Conservation (phyloP, 2,888 invertebrate species). For the Lucinisca nassula region DNA sequence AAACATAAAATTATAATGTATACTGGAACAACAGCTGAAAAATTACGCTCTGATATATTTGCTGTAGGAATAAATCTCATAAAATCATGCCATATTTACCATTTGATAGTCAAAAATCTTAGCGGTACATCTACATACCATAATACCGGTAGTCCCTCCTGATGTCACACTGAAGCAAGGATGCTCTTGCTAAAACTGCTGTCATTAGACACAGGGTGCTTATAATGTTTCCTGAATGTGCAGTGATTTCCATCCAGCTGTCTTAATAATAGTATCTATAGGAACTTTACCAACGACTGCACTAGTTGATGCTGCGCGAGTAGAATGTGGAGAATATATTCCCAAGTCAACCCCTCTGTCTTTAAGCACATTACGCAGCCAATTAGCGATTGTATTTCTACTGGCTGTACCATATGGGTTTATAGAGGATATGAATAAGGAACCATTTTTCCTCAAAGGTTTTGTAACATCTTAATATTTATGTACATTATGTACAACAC, state of each 20-base stretch:
- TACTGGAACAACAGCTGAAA: no score
- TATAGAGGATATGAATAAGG: neutral
- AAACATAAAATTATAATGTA: neutral
- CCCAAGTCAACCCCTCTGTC: neutral
- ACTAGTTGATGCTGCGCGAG: neutral
- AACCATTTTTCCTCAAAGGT: neutral
- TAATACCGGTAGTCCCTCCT: neutral
- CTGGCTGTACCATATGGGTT: neutral
- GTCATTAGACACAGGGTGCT: neutral
- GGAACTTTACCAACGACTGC: neutral
- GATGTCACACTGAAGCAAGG: neutral
- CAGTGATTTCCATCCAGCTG: conserved; percentile 9
- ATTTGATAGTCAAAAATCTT: neutral
- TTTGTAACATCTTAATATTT: neutral
- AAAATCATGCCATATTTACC: neutral
- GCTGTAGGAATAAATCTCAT: neutral
- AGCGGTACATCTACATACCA: no score
- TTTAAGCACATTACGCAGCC: neutral
- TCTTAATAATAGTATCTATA: neutral
- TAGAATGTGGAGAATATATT: neutral
- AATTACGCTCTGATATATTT: no score
- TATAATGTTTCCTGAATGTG: conserved; percentile 1
- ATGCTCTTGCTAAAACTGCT: neutral
- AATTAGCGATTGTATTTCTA: neutral
- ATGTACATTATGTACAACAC: neutral